Conservation (phyloP, 2,888 invertebrate genomes). For the Spodoptera picta region DNA sequence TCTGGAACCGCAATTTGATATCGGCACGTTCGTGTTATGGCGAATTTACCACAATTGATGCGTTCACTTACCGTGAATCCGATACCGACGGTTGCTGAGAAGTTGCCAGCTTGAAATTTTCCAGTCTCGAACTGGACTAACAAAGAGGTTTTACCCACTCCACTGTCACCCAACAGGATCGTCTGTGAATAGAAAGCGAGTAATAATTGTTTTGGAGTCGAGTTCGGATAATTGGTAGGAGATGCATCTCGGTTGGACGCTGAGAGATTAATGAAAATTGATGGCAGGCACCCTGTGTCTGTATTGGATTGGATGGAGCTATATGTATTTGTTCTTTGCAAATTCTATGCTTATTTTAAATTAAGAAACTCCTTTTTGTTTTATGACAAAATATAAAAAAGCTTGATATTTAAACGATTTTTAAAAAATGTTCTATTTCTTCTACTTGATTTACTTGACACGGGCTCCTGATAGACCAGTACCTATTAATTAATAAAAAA, state of each 20-base stretch:
- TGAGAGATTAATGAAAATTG: slow-evolving; percentile 14
- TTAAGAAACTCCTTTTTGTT: not conserved
- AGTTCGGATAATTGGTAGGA: slow-evolving; percentile 14
- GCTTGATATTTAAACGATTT: too few relatives aligned
- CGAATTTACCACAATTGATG: slow-evolving; percentile 25
- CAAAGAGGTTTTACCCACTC: slow-evolving; percentile 97
- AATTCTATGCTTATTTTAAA: not conserved
- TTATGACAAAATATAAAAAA: too few relatives aligned
- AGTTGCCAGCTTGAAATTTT: slow-evolving; percentile 96
- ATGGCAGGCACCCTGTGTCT: not conserved
- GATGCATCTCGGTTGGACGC: not conserved
- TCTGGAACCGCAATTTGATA: slow-evolving; percentile 6
- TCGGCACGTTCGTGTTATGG: slow-evolving; percentile 27
- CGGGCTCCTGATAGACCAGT: too few relatives aligned
- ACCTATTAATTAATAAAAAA: too few relatives aligned
- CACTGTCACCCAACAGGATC: slow-evolving; percentile 97
- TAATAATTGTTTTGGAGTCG: slow-evolving; percentile 22
- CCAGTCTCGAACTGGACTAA: slow-evolving; percentile 98
- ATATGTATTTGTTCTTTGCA: not conserved
- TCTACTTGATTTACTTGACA: too few relatives aligned
- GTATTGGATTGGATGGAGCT: not conserved
- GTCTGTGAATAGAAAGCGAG: slow-evolving; percentile 89
- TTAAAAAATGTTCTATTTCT: too few relatives aligned
- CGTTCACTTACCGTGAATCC: slow-evolving; percentile 95
- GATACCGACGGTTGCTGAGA: slow-evolving; percentile 98